These are phyloP conservation scores for Alethe diademata DNA, from an alignment of 2,113 vertebrate genomes.

Conservation along the genomic window DNA sequence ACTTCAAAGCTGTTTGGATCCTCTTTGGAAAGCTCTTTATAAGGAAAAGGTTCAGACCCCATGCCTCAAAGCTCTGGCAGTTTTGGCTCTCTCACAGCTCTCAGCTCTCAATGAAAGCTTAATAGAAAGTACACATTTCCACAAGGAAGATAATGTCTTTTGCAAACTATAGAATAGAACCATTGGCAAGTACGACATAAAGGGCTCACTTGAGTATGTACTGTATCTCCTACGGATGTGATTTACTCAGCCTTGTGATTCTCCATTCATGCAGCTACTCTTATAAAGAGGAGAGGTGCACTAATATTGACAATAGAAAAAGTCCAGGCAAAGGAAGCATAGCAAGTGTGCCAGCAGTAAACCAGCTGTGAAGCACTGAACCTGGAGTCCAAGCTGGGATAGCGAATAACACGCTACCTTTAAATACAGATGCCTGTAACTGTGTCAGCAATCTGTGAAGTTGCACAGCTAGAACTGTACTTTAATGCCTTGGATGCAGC, in stretches of 20 bases:
- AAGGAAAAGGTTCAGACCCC: background rate
- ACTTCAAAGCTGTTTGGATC: constrained; percentile 29
- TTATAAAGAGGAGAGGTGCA: background rate
- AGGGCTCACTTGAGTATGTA: background rate
- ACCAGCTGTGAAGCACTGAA: background rate
- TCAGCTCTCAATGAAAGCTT: constrained; percentile 8
- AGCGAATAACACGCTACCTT: background rate
- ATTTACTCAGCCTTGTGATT: constrained; percentile 23
- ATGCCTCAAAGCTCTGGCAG: constrained; percentile 28
- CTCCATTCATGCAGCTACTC: background rate
- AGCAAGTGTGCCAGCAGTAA: background rate
- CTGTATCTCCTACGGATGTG: background rate
- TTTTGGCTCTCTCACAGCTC: background rate
- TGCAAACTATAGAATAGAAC: constrained; percentile 8
- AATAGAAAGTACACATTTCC: background rate
- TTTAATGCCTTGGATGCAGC: background rate
- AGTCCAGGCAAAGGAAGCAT: background rate
- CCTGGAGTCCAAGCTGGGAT: background rate
- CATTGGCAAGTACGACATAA: background rate
- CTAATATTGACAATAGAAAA: background rate
- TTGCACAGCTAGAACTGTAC: background rate
- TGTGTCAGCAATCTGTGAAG: background rate
- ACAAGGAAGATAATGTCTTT: background rate
- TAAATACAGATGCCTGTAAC: background rate
- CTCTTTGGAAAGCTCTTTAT: background rate